Conservation (phyloP, 2,797 vertebrate genomes). For the Trachurus trachurus region DNA sequence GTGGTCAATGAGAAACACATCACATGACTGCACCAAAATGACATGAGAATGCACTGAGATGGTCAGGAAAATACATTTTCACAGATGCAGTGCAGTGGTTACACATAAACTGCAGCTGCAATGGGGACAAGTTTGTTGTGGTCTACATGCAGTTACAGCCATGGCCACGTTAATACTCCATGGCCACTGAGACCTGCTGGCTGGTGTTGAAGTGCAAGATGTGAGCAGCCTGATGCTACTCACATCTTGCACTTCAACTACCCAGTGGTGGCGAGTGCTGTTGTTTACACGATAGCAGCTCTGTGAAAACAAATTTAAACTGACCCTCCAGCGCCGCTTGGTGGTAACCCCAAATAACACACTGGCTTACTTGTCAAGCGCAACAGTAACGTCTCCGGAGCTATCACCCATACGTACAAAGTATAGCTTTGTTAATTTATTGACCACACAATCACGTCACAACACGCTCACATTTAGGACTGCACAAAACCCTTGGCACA, state of each 20-base stretch:
- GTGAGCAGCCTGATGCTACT: not conserved
- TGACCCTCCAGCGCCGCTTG: constrained; percentile 58
- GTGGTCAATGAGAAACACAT: not conserved
- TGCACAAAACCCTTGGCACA: not conserved
- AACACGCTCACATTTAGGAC: not conserved
- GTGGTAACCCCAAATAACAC: constrained; percentile 52
- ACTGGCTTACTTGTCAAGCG: constrained; percentile 59
- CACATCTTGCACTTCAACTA: not conserved
- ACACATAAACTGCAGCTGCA: not conserved
- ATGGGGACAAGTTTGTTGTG: not conserved
- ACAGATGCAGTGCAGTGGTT: not conserved
- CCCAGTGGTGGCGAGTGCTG: constrained; percentile 1
- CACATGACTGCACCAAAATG: not conserved
- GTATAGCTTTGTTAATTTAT: not conserved
- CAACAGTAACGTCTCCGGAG: constrained; percentile 34
- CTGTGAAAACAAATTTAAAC: not conserved
- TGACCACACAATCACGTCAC: not conserved
- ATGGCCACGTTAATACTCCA: not conserved
- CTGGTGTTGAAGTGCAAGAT: not conserved
- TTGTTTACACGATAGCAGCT: constrained; percentile 10
- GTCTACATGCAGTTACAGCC: not conserved
- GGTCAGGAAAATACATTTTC: not conserved
- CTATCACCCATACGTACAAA: constrained; percentile 17
- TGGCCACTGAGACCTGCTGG: not conserved
- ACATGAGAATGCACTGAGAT: not conserved